Evolutionary conservation across 1,140 invertebrate genomes (phyloP).

Genomic region (Paraescarpia echinospica): DNA sequence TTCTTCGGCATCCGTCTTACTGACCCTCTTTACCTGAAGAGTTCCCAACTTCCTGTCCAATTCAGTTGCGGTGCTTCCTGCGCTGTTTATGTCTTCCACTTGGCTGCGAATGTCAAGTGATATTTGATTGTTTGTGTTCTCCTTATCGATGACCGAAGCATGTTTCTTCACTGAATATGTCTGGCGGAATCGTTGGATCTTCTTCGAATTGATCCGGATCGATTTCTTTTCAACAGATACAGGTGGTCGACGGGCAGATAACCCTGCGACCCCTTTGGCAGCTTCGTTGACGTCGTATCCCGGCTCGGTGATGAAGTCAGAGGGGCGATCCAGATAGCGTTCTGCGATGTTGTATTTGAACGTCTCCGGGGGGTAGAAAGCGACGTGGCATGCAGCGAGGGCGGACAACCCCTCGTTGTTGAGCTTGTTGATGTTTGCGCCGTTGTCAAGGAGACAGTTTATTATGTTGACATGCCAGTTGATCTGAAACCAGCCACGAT

Average conservation of each 20-base stretch:
- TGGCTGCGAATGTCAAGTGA: background rate
- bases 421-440: conserved; percentile 56
- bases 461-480: conserved; percentile 52
- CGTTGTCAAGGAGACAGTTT: conserved; percentile 53
- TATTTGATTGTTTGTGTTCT: background rate
- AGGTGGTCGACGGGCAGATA: background rate
- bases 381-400: conserved; percentile 50
- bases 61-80: background rate
- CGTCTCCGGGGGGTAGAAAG: conserved; percentile 52
- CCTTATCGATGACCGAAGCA: background rate
- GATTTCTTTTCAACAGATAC: background rate
- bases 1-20: background rate
- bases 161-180: background rate
- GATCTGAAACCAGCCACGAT: conserved; percentile 37
- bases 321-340: conserved; percentile 37
- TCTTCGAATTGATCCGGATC: background rate
- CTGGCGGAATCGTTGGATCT: background rate
- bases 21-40: conserved; percentile 2
- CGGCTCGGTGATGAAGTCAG: conserved; percentile 18
- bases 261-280: background rate
- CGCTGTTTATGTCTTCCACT: background rate
- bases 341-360: conserved; percentile 54
- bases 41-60: conserved; percentile 15
- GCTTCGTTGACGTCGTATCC: conserved; percentile 18
- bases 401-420: conserved; percentile 56